These are phyloP conservation scores for Limnephilus lunatus DNA, from an alignment of 2,888 invertebrate genomes.

Conservation along the genomic window DNA sequence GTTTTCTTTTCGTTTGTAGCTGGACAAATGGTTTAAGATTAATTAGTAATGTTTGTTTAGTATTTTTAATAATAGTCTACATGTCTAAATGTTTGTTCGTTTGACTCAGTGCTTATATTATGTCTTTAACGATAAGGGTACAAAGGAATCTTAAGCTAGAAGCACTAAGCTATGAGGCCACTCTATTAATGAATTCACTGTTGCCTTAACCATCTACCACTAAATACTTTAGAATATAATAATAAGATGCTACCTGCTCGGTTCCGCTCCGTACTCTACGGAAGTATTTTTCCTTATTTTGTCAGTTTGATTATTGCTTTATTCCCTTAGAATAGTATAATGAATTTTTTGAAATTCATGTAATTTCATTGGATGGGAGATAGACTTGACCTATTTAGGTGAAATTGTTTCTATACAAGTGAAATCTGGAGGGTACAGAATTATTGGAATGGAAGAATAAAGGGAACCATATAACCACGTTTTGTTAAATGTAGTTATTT, in stretches of 20 bases:
- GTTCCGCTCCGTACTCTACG: background rate
- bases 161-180: constrained; percentile 59
- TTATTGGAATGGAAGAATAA: background rate
- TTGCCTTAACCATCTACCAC: constrained; percentile 40
- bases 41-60: background rate
- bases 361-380: background rate
- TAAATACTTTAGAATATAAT: constrained; percentile 31
- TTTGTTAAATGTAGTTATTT: background rate
- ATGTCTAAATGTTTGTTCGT: constrained; percentile 17
- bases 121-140: constrained; percentile 40
- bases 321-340: background rate
- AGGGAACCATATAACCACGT: background rate
- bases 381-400: background rate
- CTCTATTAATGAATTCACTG: constrained; percentile 48
- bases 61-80: constrained; percentile 10
- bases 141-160: constrained; percentile 40
- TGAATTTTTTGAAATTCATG: background rate
- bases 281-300: constrained; percentile 19
- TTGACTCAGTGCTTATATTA: constrained; percentile 41
- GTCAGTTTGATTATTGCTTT: constrained; percentile 9
- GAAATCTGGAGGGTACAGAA: background rate
- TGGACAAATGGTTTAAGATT: background rate
- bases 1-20: background rate
- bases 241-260: constrained; percentile 36
- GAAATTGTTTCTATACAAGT: too few relatives aligned